Conservation (phyloP, 1,140 invertebrate genomes). For the Ooceraea biroi region DNA sequence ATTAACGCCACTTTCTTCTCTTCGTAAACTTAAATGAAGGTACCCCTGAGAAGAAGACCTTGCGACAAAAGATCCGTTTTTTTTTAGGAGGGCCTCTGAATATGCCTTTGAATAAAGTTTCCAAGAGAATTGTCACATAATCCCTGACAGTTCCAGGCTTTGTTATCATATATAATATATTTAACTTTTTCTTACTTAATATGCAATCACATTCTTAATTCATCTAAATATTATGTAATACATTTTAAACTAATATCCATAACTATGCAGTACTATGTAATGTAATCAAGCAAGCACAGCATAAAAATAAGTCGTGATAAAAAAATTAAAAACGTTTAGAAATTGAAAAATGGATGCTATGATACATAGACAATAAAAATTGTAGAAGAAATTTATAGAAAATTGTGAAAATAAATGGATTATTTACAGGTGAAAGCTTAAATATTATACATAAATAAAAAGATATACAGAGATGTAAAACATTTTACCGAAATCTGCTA, state of each 20-base stretch:
- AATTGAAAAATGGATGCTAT: too few species aligned
- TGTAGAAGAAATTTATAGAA: too few species aligned
- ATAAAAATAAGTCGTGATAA: not conserved
- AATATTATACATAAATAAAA: too few species aligned
- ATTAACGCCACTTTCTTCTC: constrained; percentile 14
- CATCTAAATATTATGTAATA: not conserved
- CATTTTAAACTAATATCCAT: not conserved
- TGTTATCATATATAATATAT: not conserved
- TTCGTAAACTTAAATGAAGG: not conserved
- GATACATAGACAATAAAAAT: too few species aligned
- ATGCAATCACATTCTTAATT: not conserved
- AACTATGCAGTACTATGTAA: not conserved
- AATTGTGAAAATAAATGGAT: too few species aligned
- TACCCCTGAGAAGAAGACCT: not conserved
- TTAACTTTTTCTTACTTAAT: not conserved
- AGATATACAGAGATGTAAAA: not conserved
- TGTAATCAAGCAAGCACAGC: not conserved
- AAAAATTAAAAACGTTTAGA: not conserved
- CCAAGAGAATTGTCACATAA: not conserved
- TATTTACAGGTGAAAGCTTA: too few species aligned
- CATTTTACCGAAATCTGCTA: too few species aligned
- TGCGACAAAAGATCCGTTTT: not conserved
- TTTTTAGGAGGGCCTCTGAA: not conserved
- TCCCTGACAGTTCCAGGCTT: not conserved
- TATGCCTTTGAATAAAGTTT: constrained; percentile 23